Conservation (phyloP, 2,888 invertebrate species). For the Trachelus iudaicus region DNA sequence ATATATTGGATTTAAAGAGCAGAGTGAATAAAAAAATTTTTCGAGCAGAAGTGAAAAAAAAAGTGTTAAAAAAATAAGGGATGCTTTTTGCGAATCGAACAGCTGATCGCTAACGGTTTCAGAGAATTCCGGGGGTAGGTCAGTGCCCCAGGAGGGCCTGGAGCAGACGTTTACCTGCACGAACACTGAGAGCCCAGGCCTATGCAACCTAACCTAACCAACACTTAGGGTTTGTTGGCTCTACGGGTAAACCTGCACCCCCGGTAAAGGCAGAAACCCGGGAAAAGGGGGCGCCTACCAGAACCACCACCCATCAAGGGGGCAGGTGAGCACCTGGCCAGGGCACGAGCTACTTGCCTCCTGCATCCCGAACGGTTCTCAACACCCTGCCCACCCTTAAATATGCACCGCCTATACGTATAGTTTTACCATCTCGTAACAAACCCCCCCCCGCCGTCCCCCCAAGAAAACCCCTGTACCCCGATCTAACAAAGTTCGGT, state of each 20-base stretch:
- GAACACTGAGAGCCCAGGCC: neutral
- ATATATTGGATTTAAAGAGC: neutral
- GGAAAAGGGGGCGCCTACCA: constrained; percentile 19
- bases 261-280: constrained; percentile 3
- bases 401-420: neutral
- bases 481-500: neutral
- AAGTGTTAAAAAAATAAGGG: neutral
- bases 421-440: neutral
- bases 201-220: neutral
- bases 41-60: neutral
- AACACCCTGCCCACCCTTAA: constrained; percentile 11
- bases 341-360: constrained; percentile 52
- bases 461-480: neutral
- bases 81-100: constrained; percentile 31
- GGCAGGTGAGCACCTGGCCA: constrained; percentile 63
- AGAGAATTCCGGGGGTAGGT: constrained; percentile 55
- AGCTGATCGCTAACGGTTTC: constrained; percentile 59
- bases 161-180: constrained; percentile 12
- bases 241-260: constrained; percentile 2
- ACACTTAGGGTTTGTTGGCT: neutral
- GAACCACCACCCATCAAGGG: constrained; percentile 52
- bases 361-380: constrained; percentile 45
- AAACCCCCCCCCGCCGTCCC: neutral
- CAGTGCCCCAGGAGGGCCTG: constrained; percentile 56
- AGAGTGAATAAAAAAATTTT: neutral